Base-by-base conservation (phyloP, 53 echinoderm and acorn worm species). In the Henricia sp. region DNA sequence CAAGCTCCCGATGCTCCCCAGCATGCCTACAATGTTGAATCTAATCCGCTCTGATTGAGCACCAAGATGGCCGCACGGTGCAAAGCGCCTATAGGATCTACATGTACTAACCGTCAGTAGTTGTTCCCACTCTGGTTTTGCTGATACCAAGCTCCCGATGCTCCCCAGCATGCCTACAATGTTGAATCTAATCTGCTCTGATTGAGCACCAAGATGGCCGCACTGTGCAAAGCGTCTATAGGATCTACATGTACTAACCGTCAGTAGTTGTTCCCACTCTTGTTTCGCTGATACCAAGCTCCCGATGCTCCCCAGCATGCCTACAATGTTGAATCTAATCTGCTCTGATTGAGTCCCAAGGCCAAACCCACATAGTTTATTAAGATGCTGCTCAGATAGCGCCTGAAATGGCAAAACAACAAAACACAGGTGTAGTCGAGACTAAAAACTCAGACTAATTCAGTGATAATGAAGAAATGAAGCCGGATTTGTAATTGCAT, bases 1-100 rank as follows among this genome's bases (percentile, higher is more conserved):
- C 17, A 99, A 82, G 70, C 92, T 99, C 0, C 99, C 99, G 4
- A 99, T 77, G 82, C 99, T 95, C n/a, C 99, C 99, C 43, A 99
- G 83, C 53, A 93, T 89, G 19, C 89, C 99, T 69, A 19, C 19
- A 69, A 23, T n/a, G 4, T 5, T 8, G n/a, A 40, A 12, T 59
- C 20, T 11, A 59, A 59, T 59, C 26, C 34, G 32, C 34, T 16
- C 28, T 30, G 34, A 10, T 76, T n/a, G n/a, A n/a, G n/a, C n/a
- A n/a, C n/a, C n/a, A n/a, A n/a, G n/a, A n/a, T n/a, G n/a, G n/a
- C n/a, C n/a, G n/a, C n/a, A n/a, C n/a, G n/a, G n/a, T n/a, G n/a
- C n/a, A n/a, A n/a, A n/a, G n/a, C n/a, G n/a, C n/a, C n/a, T n/a
- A n/a, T n/a, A n/a, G n/a, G n/a, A n/a, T n/a, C n/a, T n/a, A n/a